A percentile compares a stretch with the other conserved stretches of the same genome.
Evolutionary conservation across 2,113 vertebrate genomes (phyloP).

Genomic region (Nothocercus julius): DNA sequence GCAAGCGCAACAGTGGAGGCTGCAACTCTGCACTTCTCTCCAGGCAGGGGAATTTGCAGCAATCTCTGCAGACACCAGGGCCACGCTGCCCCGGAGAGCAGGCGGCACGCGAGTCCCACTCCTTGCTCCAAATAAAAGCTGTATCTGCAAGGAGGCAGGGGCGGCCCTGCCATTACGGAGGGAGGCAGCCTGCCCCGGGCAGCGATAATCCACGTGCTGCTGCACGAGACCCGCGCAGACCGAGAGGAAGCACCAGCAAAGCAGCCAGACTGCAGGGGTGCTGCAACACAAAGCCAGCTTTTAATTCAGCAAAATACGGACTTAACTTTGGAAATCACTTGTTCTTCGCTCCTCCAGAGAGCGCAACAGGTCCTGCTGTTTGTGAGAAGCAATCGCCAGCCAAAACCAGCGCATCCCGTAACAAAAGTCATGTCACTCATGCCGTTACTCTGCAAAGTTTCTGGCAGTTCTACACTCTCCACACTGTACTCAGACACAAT

Average conservation of each 20-base stretch:
- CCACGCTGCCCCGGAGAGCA: not conserved
- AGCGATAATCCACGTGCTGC: not conserved
- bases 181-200: not conserved
- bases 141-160: not conserved
- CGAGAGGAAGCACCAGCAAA: not conserved
- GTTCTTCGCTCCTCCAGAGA: not conserved
- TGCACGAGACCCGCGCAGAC: not conserved
- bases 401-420: not conserved
- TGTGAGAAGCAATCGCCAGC: not conserved
- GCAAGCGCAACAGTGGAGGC: not conserved
- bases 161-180: fast-evolving
- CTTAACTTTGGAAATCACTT: fast-evolving
- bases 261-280: too few species aligned
- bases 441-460: not conserved
- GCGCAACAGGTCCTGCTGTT: not conserved
- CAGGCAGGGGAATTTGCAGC: fast-evolving
- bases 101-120: not conserved
- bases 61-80: not conserved
- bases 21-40: not conserved
- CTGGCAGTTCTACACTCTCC: not conserved
- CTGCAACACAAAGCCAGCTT: too few species aligned
- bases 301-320: not conserved
- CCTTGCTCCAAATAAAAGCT: not conserved
- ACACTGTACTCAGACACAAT: too few species aligned
- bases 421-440: fast-evolving